Evolutionary conservation across 2,888 invertebrate species (phyloP).

Genomic region (Hipparchia semele): DNA sequence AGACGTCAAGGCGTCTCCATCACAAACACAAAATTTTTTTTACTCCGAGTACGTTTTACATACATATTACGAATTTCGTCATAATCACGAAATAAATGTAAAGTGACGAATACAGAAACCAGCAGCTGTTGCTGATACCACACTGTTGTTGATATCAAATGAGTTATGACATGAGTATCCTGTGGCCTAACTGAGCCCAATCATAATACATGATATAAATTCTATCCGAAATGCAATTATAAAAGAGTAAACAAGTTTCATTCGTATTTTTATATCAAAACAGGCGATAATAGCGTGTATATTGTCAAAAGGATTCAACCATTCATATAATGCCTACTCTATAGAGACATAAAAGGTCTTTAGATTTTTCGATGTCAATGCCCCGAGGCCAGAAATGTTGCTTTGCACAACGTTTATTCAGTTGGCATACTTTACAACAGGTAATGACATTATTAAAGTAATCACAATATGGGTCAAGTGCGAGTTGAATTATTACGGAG

Average conservation of each 20-base stretch:
- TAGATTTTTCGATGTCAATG: slow-evolving; percentile 4
- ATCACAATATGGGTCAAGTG: background rate
- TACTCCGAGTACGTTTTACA: no score
- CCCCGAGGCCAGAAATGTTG: background rate
- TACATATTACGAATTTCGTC: slow-evolving; percentile 13
- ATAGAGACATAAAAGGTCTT: background rate
- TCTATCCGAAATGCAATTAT: background rate
- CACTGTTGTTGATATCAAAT: slow-evolving; percentile 2
- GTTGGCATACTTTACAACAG: background rate
- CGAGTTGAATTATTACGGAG: background rate
- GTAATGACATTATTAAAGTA: background rate
- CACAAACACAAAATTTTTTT: no score
- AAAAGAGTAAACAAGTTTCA: background rate
- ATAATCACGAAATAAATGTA: slow-evolving; percentile 17
- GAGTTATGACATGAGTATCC: no score
- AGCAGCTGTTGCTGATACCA: slow-evolving; percentile 25
- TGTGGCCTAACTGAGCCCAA: background rate
- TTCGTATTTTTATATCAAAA: background rate
- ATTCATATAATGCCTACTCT: background rate
- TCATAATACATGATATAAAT: background rate
- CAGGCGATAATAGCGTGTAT: background rate
- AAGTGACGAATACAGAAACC: slow-evolving; percentile 31
- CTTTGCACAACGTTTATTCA: background rate
- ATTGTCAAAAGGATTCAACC: no score
- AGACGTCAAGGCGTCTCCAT: no score